phyloP scores from a whole-genome alignment of 2,888 invertebrate species.

The Hydriomena furcata region DNA sequence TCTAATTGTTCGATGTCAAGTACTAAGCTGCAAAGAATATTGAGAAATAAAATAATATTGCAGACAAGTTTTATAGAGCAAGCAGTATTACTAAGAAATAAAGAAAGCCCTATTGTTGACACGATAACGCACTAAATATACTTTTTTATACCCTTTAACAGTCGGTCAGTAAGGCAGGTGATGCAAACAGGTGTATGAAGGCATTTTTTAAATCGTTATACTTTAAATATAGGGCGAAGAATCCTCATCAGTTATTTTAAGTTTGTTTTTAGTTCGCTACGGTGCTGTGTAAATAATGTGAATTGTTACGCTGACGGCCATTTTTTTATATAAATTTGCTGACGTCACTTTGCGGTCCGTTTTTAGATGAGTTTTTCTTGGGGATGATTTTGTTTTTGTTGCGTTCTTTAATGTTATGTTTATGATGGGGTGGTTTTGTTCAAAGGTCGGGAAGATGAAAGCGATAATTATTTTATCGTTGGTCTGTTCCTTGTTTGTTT shows the following conservation, averaged over 20 bases:
- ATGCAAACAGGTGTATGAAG: conserved; percentile 62
- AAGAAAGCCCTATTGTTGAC: conserved; percentile 51
- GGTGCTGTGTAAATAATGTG: conserved; percentile 64
- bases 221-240: conserved; percentile 55
- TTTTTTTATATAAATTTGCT: conserved; percentile 63
- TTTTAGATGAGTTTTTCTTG: conserved; percentile 68
- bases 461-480: conserved; percentile 81
- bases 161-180: conserved; percentile 72
- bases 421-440: conserved; percentile 38
- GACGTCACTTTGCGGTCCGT: conserved; percentile 69
- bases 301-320: conserved; percentile 52
- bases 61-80: conserved; percentile 27
- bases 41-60: background rate
- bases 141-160: conserved; percentile 55
- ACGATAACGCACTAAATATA: conserved; percentile 48
- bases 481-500: conserved; percentile 80
- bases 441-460: conserved; percentile 61
- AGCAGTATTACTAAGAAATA: conserved; percentile 22
- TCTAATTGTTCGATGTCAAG: background rate
- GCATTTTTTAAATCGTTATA: conserved; percentile 51
- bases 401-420: conserved; percentile 52
- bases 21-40: background rate
- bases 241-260: conserved; percentile 62
- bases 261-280: conserved; percentile 79
- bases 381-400: conserved; percentile 55